A percentile compares a stretch with the other conserved stretches of the same genome.
Conservation (phyloP, 2,113 vertebrate species). For the Pachypanchax playfairii region DNA sequence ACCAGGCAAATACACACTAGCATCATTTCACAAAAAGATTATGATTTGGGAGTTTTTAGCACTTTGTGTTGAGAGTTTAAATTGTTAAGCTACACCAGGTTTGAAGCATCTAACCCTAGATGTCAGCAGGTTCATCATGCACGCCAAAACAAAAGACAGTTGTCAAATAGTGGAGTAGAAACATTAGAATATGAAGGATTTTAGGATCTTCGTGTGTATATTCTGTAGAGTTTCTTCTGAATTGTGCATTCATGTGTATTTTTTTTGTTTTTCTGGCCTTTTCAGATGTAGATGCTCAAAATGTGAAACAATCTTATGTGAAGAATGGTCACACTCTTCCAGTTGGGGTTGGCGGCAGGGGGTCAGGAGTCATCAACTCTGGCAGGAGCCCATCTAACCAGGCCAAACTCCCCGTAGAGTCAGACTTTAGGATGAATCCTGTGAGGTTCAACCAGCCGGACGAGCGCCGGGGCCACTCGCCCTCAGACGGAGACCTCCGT, state of each 20-base stretch:
- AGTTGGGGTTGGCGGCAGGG: conserved; percentile 57
- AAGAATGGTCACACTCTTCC: conserved; percentile 95
- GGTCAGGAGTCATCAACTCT: conserved; percentile 46
- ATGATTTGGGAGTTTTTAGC: no score
- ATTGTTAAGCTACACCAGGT: no score
- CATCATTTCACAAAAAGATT: no score
- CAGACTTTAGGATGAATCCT: conserved; percentile 77
- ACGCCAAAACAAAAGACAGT: no score
- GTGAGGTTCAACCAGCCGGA: conserved; percentile 81
- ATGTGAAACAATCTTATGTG: conserved; percentile 77
- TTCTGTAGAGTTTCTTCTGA: no score
- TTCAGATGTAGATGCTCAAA: conserved; percentile 79
- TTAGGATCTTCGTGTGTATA: no score
- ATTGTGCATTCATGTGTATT: neutral
- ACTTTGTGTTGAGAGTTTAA: no score
- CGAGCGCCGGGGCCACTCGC: conserved; percentile 72
- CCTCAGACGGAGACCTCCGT: conserved; percentile 63
- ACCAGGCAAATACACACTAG: no score
- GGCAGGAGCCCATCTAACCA: conserved; percentile 69
- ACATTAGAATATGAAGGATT: no score
- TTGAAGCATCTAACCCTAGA: no score
- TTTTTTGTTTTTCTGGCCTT: neutral
- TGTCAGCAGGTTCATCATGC: no score
- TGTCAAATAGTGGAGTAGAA: no score
- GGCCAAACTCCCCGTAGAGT: conserved; percentile 75